Percentiles rank a stretch among this genome's conserved stretches.
phyloP scores from a whole-genome alignment of 2,113 vertebrate species.

The Sander vitreus region DNA sequence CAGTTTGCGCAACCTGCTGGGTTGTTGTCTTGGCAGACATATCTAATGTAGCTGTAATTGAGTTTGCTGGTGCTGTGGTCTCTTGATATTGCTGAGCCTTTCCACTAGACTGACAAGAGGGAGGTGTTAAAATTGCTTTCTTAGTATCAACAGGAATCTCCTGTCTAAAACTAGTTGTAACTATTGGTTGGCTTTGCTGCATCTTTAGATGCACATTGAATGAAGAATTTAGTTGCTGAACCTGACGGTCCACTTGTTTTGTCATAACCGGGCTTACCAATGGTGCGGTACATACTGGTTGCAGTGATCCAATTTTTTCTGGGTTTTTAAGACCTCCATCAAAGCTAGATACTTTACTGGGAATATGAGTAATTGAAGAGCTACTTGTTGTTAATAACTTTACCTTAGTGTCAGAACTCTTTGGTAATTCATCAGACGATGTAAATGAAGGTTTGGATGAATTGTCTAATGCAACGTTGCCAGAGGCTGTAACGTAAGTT shows the following conservation, averaged over 20 bases:
- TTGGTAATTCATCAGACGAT: constrained; percentile 30
- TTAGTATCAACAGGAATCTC: constrained; percentile 23
- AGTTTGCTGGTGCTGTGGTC: constrained; percentile 75
- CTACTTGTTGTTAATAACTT: constrained; percentile 14
- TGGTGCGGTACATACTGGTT: constrained; percentile 4
- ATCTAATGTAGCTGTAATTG: constrained; percentile 73
- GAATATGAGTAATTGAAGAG: constrained; percentile 5
- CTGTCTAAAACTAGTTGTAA: constrained; percentile 2
- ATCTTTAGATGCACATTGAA: background rate
- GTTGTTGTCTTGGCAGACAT: constrained; percentile 73
- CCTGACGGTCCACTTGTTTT: constrained; percentile 25
- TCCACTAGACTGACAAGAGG: constrained; percentile 24
- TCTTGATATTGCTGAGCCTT: constrained; percentile 39
- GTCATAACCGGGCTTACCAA: constrained; percentile 33
- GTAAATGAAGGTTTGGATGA: constrained; percentile 40
- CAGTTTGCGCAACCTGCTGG: constrained; percentile 9
- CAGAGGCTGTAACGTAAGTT: constrained; percentile 58
- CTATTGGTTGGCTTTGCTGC: constrained; percentile 17
- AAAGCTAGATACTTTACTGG: constrained; percentile 4
- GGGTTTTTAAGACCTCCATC: constrained; percentile 17
- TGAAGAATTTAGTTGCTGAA: background rate
- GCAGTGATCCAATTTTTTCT: background rate
- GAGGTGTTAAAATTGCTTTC: constrained; percentile 21
- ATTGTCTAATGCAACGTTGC: constrained; percentile 79
- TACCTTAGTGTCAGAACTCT: background rate